Evolutionary conservation across 2,797 vertebrate genomes (phyloP), one percentile per base, ranked within the genome.

Genomic region (Parauchenoglanis ngamensis): DNA sequence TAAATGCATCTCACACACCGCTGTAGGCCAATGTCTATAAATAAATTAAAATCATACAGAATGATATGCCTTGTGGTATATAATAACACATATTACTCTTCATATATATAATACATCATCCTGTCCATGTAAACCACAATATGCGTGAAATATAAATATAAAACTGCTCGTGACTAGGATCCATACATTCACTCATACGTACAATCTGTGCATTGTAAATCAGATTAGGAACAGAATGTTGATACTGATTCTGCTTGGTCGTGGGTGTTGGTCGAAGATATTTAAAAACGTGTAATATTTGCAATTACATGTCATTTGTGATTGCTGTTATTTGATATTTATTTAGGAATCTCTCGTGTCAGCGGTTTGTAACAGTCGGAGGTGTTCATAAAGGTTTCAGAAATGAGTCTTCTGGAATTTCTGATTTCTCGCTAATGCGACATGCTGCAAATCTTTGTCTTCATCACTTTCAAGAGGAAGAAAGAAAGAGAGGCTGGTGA

Each of bases 31-130:
- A 21, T 1, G 15, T 2, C 3, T 31, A 17, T 1, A 15, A 21
- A 67, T 31, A 21, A 49, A 52, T 28, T 21, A 4, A 67, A 52
- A 52, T 83, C 80, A 31, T 67, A 54, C 46, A 19, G 13, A 81
- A 63, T 81, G 3, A 31, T 56, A 23, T 23, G 65, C 81, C 19
- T 68, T 56, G 46, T 35, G 49, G 3, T 54, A 68, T 70, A 70
- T 3, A 83, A n/a, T 25, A 63, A 21, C 23, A 28, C 44, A 19
- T 3, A 70, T 54, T 40, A 23, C 1, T 28, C 12, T 54, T 49
- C n/a, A 1, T 31, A 68, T 31, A 68, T 83, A 83, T 68, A 31
- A 68, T 23, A 13, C 63, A 83, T 70, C 81, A 83, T 54, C 63
- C 65, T 70, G 81, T 83, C 81, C 46, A 12, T 35, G 65, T 23